phyloP scores from a whole-genome alignment of 1,140 invertebrate species.

The Drosophila bifasciata region DNA sequence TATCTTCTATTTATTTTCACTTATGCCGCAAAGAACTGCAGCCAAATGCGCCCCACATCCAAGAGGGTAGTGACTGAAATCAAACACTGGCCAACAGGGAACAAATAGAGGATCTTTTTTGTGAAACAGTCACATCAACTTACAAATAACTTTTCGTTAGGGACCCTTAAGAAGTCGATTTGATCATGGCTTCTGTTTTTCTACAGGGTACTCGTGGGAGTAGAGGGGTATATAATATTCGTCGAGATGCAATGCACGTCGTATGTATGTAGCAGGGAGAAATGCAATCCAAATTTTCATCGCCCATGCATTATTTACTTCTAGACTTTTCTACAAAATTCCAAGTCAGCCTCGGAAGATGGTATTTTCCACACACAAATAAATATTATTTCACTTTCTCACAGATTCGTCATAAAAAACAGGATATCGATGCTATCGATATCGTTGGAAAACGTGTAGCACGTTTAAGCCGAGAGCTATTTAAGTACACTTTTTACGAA shows the following conservation, averaged over 20 bases:
- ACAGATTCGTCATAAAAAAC: constrained; percentile 20
- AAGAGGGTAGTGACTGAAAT: constrained; percentile 14
- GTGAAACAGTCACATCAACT: constrained; percentile 21
- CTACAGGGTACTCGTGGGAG: constrained; percentile 10
- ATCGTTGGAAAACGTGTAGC: constrained; percentile 24
- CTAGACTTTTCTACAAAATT: no score
- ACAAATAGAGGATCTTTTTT: no score
- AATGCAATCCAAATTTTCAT: no score
- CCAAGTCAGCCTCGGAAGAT: no score
- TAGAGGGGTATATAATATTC: background rate
- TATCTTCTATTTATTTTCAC: constrained; percentile 80
- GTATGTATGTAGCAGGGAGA: no score
- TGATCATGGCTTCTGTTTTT: constrained; percentile 34
- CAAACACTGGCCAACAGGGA: background rate
- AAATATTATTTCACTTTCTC: no score
- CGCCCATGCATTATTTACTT: no score
- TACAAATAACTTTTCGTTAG: constrained; percentile 17
- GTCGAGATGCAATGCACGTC: no score
- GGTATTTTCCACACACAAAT: no score
- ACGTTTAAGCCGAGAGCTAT: background rate
- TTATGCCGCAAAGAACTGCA: constrained; percentile 71
- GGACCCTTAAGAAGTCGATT: constrained; percentile 4
- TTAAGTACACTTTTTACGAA: constrained; percentile 42
- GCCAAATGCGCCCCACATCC: constrained; percentile 32
- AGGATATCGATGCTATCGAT: constrained; percentile 10